Evolutionary conservation across 2,113 vertebrate species (phyloP), one percentile per base, ranked within the genome.

Genomic region (Desmodus rotundus): DNA sequence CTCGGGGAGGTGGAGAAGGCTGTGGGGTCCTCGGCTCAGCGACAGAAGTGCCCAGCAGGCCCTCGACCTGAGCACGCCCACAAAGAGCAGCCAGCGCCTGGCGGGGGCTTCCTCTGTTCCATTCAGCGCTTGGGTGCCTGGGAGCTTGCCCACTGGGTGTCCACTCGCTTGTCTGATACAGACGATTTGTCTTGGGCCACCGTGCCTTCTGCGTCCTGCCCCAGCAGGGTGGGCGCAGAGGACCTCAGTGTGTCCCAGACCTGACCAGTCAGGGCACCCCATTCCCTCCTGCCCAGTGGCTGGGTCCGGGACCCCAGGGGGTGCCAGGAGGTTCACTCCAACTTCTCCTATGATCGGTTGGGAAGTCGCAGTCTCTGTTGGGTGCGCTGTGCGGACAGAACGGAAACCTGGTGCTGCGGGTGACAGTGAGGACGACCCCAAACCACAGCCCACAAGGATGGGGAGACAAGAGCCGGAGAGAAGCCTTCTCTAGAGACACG

Each of bases 11-110:
- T 4, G 3, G 22, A 1, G 19, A 28, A 45, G 47, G 19, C 16
- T 7, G 0, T 4, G 61, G 4, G 0, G 19, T 12, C 47, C 33
- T 5, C 0, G 50, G 15, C 50, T 52, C 50, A 16, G 50, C 50
- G 3, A 16, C 15, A 2, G 14, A 16, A 14, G 50, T 10, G 15
- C 13, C 50, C 50, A 16, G 50, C 50, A 52, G 50, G 14, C 5
- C 22, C 54, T 0, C 0, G 0, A 10, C 8, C 41, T 33, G 22
- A 45, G 4, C 1, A 4, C 0, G 2, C n/a, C 7, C 3, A 12
- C 28, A 17, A 65, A 36, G 28, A 28, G 41, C 89, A 47, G 61
- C 22, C 3, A 0, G 5, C 5, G 12, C 17, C 33, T 2, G 16
- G 50, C 41, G 24, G 36, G 16, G n/a, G 41, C 20, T 58, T 50